Base-by-base conservation (phyloP, 2,888 invertebrate genomes). In the Autographa gamma region DNA sequence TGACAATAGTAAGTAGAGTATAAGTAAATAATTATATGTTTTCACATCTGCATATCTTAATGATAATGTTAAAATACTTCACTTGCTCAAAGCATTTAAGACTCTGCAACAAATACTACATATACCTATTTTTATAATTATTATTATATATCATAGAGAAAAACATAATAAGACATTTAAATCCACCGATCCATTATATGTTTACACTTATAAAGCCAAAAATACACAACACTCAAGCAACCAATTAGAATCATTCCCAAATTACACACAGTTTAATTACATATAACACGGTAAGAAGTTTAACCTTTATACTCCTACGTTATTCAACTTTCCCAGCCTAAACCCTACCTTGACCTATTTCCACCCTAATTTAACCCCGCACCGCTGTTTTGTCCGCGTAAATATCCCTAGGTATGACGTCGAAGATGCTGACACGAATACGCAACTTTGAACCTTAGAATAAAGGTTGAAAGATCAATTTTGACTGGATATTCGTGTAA, bases 291-390 rank as follows among this genome's bases (percentile, higher is more conserved):
- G 80, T 81, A 83, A 82, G 80, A 79, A 71, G 65, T 75, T 72
- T 73, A 79, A 84, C 79, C 77, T 84, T 83, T 83, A 73, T 62
- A 60, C 80, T 62, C 66, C 66, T 13, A 63, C 82, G 80, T 82
- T 82, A 81, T 84, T 85, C 84, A 85, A 86, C 80, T 83, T 86
- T 84, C 79, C 80, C 76, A 78, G 76, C 67, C 80, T 80, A 75
- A 82, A 85, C 86, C 77, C 86, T 89, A 85, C 92, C 91, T 91
- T 91, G 91, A 91, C 92, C 91, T 84, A 89, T 75, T 87, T 91
- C 76, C 32, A 81, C 83, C 84, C 85, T 79, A 82, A 89, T 83
- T 85, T 86, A 86, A 88, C 85, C 86, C 85, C 84, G 81, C 83
- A 74, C 77, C 75, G 77, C 83, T 81, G 79, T 77, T 83, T 79